Evolutionary conservation across 2,888 invertebrate genomes (phyloP).

Genomic region (Morpho achilles): DNA sequence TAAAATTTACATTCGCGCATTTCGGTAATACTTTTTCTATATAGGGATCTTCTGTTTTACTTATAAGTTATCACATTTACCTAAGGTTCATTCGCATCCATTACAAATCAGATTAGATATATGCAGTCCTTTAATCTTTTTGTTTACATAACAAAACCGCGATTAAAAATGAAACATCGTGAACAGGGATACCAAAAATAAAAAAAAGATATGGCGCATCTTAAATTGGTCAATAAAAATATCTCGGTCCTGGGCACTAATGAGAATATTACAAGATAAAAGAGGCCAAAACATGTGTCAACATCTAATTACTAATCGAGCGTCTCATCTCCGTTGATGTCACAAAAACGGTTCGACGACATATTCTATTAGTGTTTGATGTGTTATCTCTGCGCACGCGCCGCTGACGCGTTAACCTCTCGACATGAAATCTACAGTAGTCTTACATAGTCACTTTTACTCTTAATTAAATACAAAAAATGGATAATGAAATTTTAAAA

Average conservation of each 20-base stretch:
- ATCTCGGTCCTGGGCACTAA: conserved; percentile 46
- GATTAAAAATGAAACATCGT: conserved; percentile 21
- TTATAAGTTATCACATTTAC: too few species aligned
- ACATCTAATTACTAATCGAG: conserved; percentile 74
- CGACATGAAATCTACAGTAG: conserved; percentile 1
- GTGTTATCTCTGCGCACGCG: conserved; percentile 56
- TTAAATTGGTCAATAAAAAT: conserved; percentile 47
- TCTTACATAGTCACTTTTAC: not conserved
- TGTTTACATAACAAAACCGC: not conserved
- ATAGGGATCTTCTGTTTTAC: too few species aligned
- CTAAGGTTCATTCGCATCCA: too few species aligned
- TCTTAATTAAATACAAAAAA: too few species aligned
- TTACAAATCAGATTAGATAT: too few species aligned
- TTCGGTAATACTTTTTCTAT: too few species aligned
- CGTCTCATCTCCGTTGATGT: conserved; percentile 55
- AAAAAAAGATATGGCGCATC: conserved; percentile 30
- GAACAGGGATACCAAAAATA: conserved; percentile 23
- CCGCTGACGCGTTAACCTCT: conserved; percentile 9
- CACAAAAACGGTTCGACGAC: conserved; percentile 63
- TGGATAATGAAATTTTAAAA: too few species aligned
- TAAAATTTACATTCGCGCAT: too few species aligned
- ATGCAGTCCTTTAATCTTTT: too few species aligned
- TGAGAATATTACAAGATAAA: conserved; percentile 65
- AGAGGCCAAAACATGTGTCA: conserved; percentile 69
- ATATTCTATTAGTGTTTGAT: conserved; percentile 61